A percentile compares a stretch with the other conserved stretches of the same genome.
Conservation (phyloP, 30 jellyfish, hydroid and myxozoan species). For the Aurelia aurita complex sp. Pacific region DNA sequence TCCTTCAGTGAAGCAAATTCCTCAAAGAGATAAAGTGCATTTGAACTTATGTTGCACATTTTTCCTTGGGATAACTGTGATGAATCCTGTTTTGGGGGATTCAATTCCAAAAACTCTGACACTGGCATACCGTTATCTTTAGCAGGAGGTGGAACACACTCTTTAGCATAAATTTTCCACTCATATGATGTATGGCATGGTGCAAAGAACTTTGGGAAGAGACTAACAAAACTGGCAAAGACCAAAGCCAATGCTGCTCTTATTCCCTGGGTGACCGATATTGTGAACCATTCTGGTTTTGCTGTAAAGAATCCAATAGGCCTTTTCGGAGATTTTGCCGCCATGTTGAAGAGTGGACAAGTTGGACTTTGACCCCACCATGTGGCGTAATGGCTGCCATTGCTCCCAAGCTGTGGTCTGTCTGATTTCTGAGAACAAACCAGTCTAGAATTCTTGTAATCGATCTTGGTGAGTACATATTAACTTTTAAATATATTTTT, state of each 20-base stretch:
- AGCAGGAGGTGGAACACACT: no score
- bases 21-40: no score
- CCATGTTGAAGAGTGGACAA: slow-evolving; percentile 25
- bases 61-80: no score
- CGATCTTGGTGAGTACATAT: background rate
- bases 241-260: background rate
- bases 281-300: slow-evolving; percentile 19
- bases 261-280: background rate
- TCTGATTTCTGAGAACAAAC: background rate
- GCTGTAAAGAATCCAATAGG: background rate
- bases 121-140: no score
- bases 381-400: no score
- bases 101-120: no score
- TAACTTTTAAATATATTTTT: background rate
- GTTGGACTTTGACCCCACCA: slow-evolving; percentile 18
- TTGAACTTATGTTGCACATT: no score
- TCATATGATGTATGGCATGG: slow-evolving; percentile 15
- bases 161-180: background rate
- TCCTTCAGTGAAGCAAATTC: no score
- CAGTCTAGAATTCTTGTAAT: background rate
- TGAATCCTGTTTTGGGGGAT: no score
- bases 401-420: no score
- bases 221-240: background rate
- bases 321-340: slow-evolving; percentile 22
- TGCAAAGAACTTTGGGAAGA: slow-evolving; percentile 13